Evolutionary conservation across 2,113 vertebrate genomes (phyloP), one percentile per base, ranked within the genome.

Genomic region (Marmota flaviventris): DNA sequence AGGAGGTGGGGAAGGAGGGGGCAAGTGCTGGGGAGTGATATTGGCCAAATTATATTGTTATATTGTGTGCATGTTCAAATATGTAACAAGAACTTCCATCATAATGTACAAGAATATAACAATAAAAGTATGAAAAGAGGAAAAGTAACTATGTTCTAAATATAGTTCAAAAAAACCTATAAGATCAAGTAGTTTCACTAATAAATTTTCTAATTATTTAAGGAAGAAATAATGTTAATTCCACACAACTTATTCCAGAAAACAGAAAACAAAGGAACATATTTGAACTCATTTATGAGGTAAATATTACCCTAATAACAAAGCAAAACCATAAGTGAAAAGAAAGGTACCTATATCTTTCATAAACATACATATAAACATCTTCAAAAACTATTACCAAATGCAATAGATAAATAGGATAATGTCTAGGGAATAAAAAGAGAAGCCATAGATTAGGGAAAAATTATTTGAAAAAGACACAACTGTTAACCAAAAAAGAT

Each of bases 131-230:
- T 20, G 18, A 18, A 56, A 20, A 56, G 56, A 56, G 18, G 5
- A 56, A 56, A 56, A 56, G 18, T 6, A 56, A 56, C 53, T 56
- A 56, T 56, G 56, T 56, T 56, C 53, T 56, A 48, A 89, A 34
- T 10, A 34, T 34, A 27, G 4, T 92, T 65, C 6, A 39, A 76
- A 81, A 77, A 89, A 95, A 84, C 34, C 27, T 70, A n/a, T 22
- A 93, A 56, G 17, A 12, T 29, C 45, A 77, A 5, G 32, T 77
- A 22, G 12, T 69, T 76, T 69, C 24, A 70, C 5, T 34, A 37
- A 39, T 89, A 39, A 89, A 77, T 77, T 93, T 37, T 69, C 53
- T 24, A 88, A 83, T 83, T 13, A 77, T 69, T 83, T 82, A 83
- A 34, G 25, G 42, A 76, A 51, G 34, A 93, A 95, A 70, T 39